Base-by-base conservation (phyloP, 2,888 invertebrate genomes). In the Tetropium fuscum region DNA sequence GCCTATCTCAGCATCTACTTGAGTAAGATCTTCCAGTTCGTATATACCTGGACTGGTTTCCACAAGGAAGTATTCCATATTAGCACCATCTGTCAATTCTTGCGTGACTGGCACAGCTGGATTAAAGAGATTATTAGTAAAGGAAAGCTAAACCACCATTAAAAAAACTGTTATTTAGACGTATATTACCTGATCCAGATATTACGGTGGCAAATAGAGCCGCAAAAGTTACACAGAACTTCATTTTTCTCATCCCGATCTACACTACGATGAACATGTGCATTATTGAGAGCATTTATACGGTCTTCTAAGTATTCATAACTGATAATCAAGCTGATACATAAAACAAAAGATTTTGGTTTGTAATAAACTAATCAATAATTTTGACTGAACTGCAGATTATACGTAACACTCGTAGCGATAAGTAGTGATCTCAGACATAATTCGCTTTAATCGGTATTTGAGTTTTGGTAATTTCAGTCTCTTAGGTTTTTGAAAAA, bases 71-170 rank as follows among this genome's bases (percentile, higher is more conserved):
- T 57, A 64, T 25, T 47, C 30, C 40, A 58, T 48, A 13, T 51
- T 10, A 22, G 22, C 48, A n/a, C 22, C 34, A 18, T 44, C 30
- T 8, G 48, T 18, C 22, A 38, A 25, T 1, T 41, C 16, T 18
- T 16, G 11, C 5, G 16, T 13, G 3, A 3, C 13, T 8, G 2
- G 36, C 47, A 2, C 79, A 18, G 70, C 69, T 57, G 77, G 66
- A 10, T n/a, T n/a, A n/a, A n/a, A 34, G 1, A 34, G 8, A 34
- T 34, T 34, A 3, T 2, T 34, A 34, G 5, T 27, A 27, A 2
- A n/a, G 2, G 27, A 27, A 11, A 5, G 11, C 5, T 32, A 1
- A 30, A 30, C 30, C 3, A 30, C 4, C n/a, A n/a, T 30, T n/a
- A 30, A 30, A n/a, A n/a, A n/a, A n/a, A n/a, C n/a, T n/a, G n/a